These are phyloP conservation scores for Conus betulinus DNA, from an alignment of 1,140 invertebrate genomes.

Conservation along the genomic window DNA sequence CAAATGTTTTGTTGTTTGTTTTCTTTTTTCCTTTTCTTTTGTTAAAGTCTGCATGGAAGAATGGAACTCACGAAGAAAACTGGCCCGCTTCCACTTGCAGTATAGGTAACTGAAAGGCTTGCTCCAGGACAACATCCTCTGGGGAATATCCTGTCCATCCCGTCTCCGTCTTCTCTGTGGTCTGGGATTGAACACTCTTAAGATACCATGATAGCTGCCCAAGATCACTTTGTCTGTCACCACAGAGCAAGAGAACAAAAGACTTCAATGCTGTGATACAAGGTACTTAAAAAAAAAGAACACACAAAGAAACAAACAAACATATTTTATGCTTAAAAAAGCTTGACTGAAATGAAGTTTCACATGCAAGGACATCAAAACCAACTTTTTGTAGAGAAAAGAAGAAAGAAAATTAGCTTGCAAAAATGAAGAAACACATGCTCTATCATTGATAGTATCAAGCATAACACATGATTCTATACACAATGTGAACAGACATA, in stretches of 20 bases:
- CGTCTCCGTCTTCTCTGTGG: slow-evolving; percentile 72
- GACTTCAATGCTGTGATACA: no score
- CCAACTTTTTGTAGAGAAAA: no score
- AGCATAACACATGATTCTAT: no score
- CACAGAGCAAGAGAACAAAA: slow-evolving; percentile 1
- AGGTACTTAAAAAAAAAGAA: no score
- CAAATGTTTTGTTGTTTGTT: neutral
- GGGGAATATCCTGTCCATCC: slow-evolving; percentile 79
- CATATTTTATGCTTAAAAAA: no score
- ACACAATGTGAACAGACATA: no score
- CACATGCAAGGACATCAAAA: no score
- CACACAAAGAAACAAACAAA: no score
- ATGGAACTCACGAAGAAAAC: slow-evolving; percentile 86
- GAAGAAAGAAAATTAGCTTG: no score
- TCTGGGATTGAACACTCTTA: slow-evolving; percentile 83
- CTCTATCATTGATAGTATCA: no score
- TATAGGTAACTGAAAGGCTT: slow-evolving; percentile 81
- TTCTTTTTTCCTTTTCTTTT: neutral
- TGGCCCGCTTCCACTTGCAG: slow-evolving; percentile 84
- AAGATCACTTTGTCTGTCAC: slow-evolving; percentile 81
- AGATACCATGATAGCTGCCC: slow-evolving; percentile 83
- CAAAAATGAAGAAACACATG: no score
- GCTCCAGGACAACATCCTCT: slow-evolving; percentile 84
- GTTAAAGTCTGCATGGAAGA: slow-evolving; percentile 77
- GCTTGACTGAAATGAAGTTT: no score